These are phyloP conservation scores for Eupithecia subumbrata DNA, from an alignment of 2,888 invertebrate species.

Conservation along the genomic window DNA sequence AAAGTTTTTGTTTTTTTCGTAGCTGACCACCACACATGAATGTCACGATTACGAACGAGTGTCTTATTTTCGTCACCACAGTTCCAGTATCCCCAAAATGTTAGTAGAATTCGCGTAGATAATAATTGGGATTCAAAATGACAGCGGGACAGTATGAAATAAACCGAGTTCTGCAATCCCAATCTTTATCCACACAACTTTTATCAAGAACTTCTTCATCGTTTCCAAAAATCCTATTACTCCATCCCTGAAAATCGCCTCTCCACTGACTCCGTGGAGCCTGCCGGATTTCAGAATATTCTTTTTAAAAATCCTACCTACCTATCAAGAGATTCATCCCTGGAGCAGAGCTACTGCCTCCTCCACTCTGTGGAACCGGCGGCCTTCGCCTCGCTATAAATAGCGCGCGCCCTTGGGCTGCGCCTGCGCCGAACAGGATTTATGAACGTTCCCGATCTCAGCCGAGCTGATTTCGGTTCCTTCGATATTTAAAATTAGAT, in stretches of 20 bases:
- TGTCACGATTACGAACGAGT: not conserved
- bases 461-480: slow-evolving; percentile 40
- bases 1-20: too few relatives aligned
- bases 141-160: too few relatives aligned
- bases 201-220: too few relatives aligned
- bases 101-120: too few relatives aligned
- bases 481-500: slow-evolving; percentile 12
- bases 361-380: slow-evolving; percentile 28
- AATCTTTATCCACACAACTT: too few relatives aligned
- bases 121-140: too few relatives aligned
- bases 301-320: not conserved
- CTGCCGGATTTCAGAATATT: not conserved
- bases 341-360: slow-evolving; percentile 14
- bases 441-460: slow-evolving; percentile 57
- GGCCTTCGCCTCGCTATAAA: slow-evolving; percentile 71
- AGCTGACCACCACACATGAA: too few relatives aligned
- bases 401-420: slow-evolving; percentile 76
- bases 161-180: too few relatives aligned
- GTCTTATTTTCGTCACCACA: not conserved
- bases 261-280: too few relatives aligned
- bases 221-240: too few relatives aligned
- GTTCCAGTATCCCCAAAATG: not conserved
- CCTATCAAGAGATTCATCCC: not conserved
- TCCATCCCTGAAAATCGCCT: too few relatives aligned
- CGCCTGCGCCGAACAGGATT: slow-evolving; percentile 73